Evolutionary conservation across 1,140 invertebrate genomes (phyloP).

Genomic region (Dysdera silvatica): DNA sequence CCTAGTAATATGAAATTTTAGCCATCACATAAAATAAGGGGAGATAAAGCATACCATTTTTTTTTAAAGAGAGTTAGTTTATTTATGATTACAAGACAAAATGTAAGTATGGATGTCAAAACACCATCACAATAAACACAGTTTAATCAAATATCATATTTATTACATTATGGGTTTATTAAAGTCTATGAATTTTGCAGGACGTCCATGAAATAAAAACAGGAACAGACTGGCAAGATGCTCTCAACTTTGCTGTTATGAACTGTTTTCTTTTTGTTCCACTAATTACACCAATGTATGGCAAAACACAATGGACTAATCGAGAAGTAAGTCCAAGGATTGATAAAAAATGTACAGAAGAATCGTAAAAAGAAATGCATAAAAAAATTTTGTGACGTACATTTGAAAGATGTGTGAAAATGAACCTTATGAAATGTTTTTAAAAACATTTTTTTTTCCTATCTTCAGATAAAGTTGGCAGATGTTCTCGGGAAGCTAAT

Average conservation of each 20-base stretch:
- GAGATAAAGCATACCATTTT: not conserved
- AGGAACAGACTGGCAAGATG: conserved; percentile 48
- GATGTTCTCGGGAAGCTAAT: conserved; percentile 46
- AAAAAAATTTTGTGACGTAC: too few relatives aligned
- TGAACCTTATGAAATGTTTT: not conserved
- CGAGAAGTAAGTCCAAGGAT: conserved; percentile 42
- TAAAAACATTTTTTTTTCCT: not conserved
- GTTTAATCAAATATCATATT: not conserved
- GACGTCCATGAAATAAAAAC: conserved; percentile 47
- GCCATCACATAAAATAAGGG: too few relatives aligned
- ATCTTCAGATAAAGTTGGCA: conserved; percentile 45
- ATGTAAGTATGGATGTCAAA: too few relatives aligned
- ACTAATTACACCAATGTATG: conserved; percentile 45
- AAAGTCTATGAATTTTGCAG: conserved; percentile 33
- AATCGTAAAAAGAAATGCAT: not conserved
- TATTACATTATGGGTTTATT: not conserved
- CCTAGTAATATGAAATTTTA: too few relatives aligned
- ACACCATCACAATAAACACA: too few relatives aligned
- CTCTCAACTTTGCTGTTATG: conserved; percentile 45
- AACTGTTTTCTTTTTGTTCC: conserved; percentile 46
- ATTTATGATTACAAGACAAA: not conserved
- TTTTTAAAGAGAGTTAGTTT: not conserved
- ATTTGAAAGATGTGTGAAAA: too few relatives aligned
- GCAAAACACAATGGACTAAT: conserved; percentile 48
- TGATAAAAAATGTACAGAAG: too few relatives aligned